Conservation (phyloP, 2,797 vertebrate species). For the Girardinus metallicus region DNA sequence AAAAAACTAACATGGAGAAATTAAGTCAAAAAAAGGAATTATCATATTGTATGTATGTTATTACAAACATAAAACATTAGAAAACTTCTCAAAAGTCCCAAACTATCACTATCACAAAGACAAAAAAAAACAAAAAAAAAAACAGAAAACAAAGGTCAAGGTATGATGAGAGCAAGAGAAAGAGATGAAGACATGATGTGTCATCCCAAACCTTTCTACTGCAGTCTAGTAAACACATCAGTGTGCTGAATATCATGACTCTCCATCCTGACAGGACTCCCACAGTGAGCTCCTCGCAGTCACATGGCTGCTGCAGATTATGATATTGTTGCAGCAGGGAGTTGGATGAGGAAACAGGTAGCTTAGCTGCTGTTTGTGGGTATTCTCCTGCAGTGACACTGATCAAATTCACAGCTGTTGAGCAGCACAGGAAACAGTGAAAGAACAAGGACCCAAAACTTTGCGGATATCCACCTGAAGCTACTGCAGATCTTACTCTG, state of each 20-base stretch:
- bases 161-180: conserved; percentile 23
- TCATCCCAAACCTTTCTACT: conserved; percentile 4
- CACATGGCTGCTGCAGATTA: conserved; percentile 15
- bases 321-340: not conserved
- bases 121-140: conserved; percentile 2
- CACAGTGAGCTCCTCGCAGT: conserved; percentile 27
- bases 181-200: conserved; percentile 33
- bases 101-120: not conserved
- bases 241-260: conserved; percentile 17
- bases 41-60: not conserved
- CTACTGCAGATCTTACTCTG: not conserved
- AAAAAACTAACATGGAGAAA: not conserved
- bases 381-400: not conserved
- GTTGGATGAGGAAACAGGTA: conserved; percentile 6
- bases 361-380: conserved; percentile 5
- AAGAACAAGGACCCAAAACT: not conserved
- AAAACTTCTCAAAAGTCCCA: not conserved
- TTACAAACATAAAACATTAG: not conserved
- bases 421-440: not conserved
- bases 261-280: conserved; percentile 8
- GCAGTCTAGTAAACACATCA: conserved; percentile 8
- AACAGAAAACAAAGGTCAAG: conserved; percentile 48
- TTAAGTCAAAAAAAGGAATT: not conserved
- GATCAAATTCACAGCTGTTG: conserved; percentile 4
- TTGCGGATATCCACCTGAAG: not conserved